Percentiles rank a stretch among this genome's conserved stretches.
These are phyloP conservation scores for Xanthia icteritia DNA, from an alignment of 2,888 invertebrate species.

Conservation along the genomic window DNA sequence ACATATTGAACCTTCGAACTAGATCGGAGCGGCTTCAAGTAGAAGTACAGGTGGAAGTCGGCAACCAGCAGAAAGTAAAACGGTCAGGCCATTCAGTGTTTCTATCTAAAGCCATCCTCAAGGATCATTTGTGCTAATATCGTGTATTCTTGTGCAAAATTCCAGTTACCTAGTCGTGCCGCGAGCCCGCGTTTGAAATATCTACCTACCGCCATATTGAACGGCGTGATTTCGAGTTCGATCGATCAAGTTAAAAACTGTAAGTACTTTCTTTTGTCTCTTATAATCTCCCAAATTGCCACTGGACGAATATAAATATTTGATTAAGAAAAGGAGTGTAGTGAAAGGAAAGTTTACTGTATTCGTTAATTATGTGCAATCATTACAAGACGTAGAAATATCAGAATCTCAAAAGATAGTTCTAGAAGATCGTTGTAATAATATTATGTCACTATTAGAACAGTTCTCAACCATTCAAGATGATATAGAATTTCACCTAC, in stretches of 20 bases:
- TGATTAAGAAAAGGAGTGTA: slow-evolving; percentile 11
- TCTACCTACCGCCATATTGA: no score
- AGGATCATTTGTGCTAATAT: no score
- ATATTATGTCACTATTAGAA: slow-evolving; percentile 11
- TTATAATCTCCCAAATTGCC: slow-evolving; percentile 6
- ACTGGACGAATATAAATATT: slow-evolving; percentile 2
- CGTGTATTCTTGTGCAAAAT: no score
- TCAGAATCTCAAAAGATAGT: slow-evolving; percentile 22
- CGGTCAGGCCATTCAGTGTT: no score
- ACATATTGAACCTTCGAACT: no score
- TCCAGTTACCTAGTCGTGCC: no score
- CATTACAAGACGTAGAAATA: slow-evolving; percentile 9
- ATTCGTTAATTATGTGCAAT: slow-evolving; percentile 13
- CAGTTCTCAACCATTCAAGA: slow-evolving; percentile 19
- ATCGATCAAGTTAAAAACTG: slow-evolving; percentile 7
- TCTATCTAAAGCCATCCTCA: no score
- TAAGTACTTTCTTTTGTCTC: slow-evolving; percentile 23
- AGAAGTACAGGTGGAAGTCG: no score
- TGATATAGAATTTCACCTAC: slow-evolving; percentile 15
- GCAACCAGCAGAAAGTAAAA: no score
- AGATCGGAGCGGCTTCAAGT: no score
- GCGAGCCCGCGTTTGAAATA: no score
- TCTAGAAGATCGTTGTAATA: slow-evolving; percentile 21
- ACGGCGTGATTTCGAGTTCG: background rate
- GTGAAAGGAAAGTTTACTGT: slow-evolving; percentile 12